phyloP scores from a whole-genome alignment of 2,113 vertebrate genomes.

The Echinops telfairi region DNA sequence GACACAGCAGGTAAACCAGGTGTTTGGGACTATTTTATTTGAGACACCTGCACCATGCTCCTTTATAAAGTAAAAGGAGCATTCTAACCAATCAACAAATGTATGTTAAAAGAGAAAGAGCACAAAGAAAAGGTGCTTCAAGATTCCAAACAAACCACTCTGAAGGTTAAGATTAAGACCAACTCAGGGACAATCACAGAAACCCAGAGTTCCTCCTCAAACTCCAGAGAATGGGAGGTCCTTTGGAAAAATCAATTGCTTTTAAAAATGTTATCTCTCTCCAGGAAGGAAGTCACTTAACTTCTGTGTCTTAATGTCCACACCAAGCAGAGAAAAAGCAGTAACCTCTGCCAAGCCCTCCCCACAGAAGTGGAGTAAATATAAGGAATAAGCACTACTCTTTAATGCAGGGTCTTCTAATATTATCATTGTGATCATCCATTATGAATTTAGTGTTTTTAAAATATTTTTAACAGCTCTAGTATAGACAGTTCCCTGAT shows the following conservation, averaged over 20 bases:
- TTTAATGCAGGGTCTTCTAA: slow-evolving; percentile 27
- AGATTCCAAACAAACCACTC: slow-evolving; percentile 20
- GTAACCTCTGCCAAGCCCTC: not conserved
- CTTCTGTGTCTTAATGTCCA: slow-evolving; percentile 28
- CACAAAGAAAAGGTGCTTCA: slow-evolving; percentile 39
- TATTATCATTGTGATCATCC: not conserved
- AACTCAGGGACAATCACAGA: slow-evolving; percentile 19
- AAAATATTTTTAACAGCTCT: slow-evolving; percentile 31
- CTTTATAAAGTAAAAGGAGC: slow-evolving; percentile 51
- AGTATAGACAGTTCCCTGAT: not conserved
- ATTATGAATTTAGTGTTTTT: not conserved
- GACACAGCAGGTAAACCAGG: slow-evolving; percentile 37
- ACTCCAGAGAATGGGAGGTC: not conserved
- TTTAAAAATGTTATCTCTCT: not conserved
- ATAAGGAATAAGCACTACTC: slow-evolving; percentile 5
- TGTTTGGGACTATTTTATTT: slow-evolving; percentile 52
- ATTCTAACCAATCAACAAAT: slow-evolving; percentile 29
- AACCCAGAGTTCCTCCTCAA: slow-evolving; percentile 29
- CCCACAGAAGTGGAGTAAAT: slow-evolving; percentile 23
- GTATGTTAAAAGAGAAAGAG: slow-evolving; percentile 46
- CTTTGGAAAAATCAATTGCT: not conserved
- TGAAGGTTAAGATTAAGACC: not conserved
- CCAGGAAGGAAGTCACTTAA: slow-evolving; percentile 58
- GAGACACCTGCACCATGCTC: slow-evolving; percentile 42
- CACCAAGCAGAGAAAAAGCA: slow-evolving; percentile 22